A percentile compares a stretch with the other conserved stretches of the same genome.
phyloP scores from a whole-genome alignment of 2,113 vertebrate species.

The Hyaena hyaena region DNA sequence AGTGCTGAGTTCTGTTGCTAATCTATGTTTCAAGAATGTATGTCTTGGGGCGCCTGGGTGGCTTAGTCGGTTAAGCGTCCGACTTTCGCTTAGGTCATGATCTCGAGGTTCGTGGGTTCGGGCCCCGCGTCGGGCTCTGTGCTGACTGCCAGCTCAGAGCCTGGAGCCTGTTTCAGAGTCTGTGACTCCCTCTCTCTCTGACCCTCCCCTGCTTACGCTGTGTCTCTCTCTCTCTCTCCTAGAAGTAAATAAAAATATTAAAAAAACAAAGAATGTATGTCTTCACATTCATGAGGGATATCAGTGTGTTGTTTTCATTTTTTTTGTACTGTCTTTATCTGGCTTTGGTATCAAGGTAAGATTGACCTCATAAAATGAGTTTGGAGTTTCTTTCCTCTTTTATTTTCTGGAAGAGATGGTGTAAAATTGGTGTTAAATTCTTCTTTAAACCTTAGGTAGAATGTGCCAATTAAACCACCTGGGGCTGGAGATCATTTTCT shows the following conservation, averaged over 20 bases:
- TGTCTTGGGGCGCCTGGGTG: background rate
- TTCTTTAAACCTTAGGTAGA: slow-evolving; percentile 19
- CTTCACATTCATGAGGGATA: background rate
- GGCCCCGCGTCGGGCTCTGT: no score
- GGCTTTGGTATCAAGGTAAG: background rate
- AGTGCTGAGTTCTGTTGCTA: slow-evolving; percentile 4
- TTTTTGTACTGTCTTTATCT: background rate
- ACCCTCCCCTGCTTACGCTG: no score
- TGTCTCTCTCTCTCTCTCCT: no score
- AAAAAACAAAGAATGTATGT: background rate
- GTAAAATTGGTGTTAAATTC: slow-evolving; percentile 40
- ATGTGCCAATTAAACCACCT: slow-evolving; percentile 9
- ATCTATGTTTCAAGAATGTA: background rate
- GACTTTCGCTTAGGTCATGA: no score
- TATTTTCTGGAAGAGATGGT: slow-evolving; percentile 45
- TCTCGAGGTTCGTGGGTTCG: no score
- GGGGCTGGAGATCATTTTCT: slow-evolving; percentile 40
- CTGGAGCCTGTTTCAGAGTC: no score
- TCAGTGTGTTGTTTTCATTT: background rate
- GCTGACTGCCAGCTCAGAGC: no score
- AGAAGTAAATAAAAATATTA: no score
- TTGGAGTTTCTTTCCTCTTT: slow-evolving; percentile 21
- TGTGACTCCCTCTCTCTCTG: no score
- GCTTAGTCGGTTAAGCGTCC: no score
- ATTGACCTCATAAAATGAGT: background rate